These are phyloP conservation scores for Nothocercus julius DNA, from an alignment of 2,113 vertebrate genomes.

Conservation along the genomic window DNA sequence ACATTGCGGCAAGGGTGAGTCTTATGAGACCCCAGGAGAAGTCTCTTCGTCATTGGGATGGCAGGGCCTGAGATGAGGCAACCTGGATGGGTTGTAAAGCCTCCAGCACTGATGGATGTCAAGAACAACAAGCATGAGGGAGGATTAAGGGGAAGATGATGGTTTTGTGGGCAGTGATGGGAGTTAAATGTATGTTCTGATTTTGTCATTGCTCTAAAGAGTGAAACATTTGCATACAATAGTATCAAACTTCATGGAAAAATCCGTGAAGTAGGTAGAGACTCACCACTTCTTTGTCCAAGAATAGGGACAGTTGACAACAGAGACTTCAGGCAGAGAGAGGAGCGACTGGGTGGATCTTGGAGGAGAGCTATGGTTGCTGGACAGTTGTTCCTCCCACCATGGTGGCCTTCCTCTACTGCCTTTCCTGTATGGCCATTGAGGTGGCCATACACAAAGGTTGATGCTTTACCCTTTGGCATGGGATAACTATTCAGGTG, in stretches of 20 bases:
- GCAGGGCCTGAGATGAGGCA: not conserved
- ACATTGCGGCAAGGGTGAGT: not conserved
- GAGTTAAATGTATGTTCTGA: not conserved
- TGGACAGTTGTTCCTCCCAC: not conserved
- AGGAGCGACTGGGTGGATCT: rapidly evolving
- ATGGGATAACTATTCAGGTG: too few relatives aligned
- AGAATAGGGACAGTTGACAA: not conserved
- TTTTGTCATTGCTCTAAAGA: not conserved
- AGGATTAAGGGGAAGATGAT: not conserved
- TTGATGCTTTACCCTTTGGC: too few relatives aligned
- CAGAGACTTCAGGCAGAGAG: not conserved
- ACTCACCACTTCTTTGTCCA: not conserved
- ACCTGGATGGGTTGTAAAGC: not conserved
- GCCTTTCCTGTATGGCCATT: not conserved
- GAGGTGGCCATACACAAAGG: not conserved
- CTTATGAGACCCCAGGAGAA: not conserved
- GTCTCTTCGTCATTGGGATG: not conserved
- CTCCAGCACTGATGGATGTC: not conserved
- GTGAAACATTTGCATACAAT: not conserved
- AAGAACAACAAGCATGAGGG: not conserved
- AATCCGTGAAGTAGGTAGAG: not conserved
- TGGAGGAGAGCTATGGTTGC: not conserved
- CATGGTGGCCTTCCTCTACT: not conserved
- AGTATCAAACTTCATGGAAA: too few relatives aligned
- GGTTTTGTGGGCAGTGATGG: too few relatives aligned